Evolutionary conservation across 2,888 invertebrate genomes (phyloP).

Genomic region (Alcis repandata): DNA sequence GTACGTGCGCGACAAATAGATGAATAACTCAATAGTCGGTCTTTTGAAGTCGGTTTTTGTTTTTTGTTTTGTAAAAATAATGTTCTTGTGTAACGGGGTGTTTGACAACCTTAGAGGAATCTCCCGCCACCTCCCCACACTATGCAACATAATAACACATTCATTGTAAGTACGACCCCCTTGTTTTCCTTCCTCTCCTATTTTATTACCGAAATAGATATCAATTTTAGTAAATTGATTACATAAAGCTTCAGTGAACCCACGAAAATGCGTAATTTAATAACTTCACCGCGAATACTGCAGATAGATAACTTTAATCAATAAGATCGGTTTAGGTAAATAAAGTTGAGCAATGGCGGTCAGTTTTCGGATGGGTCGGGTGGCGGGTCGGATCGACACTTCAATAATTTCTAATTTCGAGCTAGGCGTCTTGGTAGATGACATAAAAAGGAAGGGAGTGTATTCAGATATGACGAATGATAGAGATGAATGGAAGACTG

Average conservation of each 20-base stretch:
- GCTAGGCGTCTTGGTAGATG: too few relatives aligned
- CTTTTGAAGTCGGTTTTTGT: too few relatives aligned
- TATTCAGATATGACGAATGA: too few relatives aligned
- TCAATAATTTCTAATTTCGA: too few relatives aligned
- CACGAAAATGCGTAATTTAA: conserved; percentile 55
- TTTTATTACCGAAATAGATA: conserved; percentile 59
- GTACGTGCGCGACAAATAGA: too few relatives aligned
- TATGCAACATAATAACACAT: conserved; percentile 30
- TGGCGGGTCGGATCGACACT: background rate
- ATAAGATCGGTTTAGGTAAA: background rate
- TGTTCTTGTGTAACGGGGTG: background rate
- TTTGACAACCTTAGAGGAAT: background rate
- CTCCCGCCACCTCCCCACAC: conserved; percentile 8
- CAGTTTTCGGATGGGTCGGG: conserved; percentile 1
- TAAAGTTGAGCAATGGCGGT: background rate
- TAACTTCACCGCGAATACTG: conserved; percentile 48
- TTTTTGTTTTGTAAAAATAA: too few relatives aligned
- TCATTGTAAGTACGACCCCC: conserved; percentile 40
- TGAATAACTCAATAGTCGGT: too few relatives aligned
- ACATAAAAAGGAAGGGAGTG: too few relatives aligned
- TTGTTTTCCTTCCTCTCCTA: conserved; percentile 50
- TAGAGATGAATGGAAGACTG: too few relatives aligned
- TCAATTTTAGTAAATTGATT: conserved; percentile 63
- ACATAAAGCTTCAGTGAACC: conserved; percentile 53
- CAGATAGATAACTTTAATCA: conserved; percentile 15